phyloP scores from a whole-genome alignment of 2,888 invertebrate genomes.

The Erebia epiphron region DNA sequence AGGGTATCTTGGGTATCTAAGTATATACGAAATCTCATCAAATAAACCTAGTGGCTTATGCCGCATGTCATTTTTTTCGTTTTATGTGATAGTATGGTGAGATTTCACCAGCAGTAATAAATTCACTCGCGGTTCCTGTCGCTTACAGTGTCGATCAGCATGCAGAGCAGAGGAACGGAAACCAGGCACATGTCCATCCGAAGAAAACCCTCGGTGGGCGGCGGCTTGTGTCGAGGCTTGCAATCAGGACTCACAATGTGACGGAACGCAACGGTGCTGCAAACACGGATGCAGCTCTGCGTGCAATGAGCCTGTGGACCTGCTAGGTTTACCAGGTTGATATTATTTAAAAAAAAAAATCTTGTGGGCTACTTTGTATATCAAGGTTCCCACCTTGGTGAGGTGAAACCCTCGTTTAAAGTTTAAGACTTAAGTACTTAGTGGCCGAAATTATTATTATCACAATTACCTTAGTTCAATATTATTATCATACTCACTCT shows the following conservation, averaged over 20 bases:
- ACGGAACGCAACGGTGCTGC: constrained; percentile 87
- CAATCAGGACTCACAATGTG: constrained; percentile 86
- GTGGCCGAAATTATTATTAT: too few species aligned
- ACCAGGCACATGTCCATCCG: constrained; percentile 70
- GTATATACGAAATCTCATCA: too few species aligned
- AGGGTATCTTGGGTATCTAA: too few species aligned
- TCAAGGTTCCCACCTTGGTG: too few species aligned
- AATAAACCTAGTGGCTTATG: too few species aligned
- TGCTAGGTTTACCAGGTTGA: constrained; percentile 83
- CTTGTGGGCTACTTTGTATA: not conserved
- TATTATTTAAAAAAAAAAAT: too few species aligned
- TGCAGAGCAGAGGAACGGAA: constrained; percentile 79
- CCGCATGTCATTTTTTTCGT: not conserved
- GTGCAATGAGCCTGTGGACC: constrained; percentile 85
- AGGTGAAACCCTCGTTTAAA: too few species aligned
- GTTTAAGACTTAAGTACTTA: too few species aligned
- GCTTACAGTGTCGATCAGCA: constrained; percentile 80
- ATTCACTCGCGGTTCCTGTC: constrained; percentile 8
- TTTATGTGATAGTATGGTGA: not conserved
- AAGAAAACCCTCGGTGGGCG: constrained; percentile 79
- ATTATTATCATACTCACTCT: too few species aligned
- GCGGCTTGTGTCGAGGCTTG: constrained; percentile 85
- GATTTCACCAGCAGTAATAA: not conserved
- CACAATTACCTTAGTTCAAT: too few species aligned
- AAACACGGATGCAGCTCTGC: constrained; percentile 86